phyloP scores from a whole-genome alignment of 2,888 invertebrate genomes.

The Epsilonema sp. region DNA sequence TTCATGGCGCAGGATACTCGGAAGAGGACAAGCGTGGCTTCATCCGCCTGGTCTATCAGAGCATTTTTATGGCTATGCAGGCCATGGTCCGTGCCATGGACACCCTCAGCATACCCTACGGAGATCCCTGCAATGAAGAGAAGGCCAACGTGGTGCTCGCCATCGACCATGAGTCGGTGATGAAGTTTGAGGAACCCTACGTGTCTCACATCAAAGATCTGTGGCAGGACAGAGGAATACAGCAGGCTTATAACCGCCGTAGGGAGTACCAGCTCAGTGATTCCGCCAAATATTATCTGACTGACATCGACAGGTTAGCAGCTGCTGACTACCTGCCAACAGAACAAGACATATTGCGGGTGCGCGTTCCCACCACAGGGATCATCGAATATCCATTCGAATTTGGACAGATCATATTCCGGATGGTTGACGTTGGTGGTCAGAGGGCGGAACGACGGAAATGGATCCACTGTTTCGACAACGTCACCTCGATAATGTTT shows the following conservation, averaged over 20 bases:
- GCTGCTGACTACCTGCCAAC: slow-evolving; percentile 90
- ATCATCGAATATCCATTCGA: slow-evolving; percentile 99
- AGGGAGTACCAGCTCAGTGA: slow-evolving; percentile 99
- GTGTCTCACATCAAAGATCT: slow-evolving; percentile 87
- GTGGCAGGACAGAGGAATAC: slow-evolving; percentile 90
- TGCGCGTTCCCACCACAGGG: slow-evolving; percentile 97
- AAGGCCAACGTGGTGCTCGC: slow-evolving; percentile 81
- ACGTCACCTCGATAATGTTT: slow-evolving; percentile 99
- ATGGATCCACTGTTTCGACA: slow-evolving; percentile 99
- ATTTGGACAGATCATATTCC: slow-evolving; percentile 99
- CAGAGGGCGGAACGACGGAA: slow-evolving; percentile 98
- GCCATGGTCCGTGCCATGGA: slow-evolving; percentile 99
- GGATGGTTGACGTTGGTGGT: slow-evolving; percentile 91
- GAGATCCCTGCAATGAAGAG: slow-evolving; percentile 71
- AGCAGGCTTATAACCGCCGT: slow-evolving; percentile 96
- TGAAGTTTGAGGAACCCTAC: slow-evolving; percentile 89
- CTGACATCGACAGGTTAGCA: slow-evolving; percentile 94
- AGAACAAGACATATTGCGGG: slow-evolving; percentile 96
- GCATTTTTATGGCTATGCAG: slow-evolving; percentile 99
- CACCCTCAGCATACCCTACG: slow-evolving; percentile 85
- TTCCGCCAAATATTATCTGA: slow-evolving; percentile 99
- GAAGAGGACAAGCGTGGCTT: slow-evolving; percentile 86
- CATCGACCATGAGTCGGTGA: slow-evolving; percentile 97
- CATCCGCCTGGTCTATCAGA: slow-evolving; percentile 97
- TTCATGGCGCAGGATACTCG: slow-evolving; percentile 96